These are phyloP conservation scores for Maconellicoccus hirsutus DNA, from an alignment of 1,140 invertebrate species.

Conservation along the genomic window DNA sequence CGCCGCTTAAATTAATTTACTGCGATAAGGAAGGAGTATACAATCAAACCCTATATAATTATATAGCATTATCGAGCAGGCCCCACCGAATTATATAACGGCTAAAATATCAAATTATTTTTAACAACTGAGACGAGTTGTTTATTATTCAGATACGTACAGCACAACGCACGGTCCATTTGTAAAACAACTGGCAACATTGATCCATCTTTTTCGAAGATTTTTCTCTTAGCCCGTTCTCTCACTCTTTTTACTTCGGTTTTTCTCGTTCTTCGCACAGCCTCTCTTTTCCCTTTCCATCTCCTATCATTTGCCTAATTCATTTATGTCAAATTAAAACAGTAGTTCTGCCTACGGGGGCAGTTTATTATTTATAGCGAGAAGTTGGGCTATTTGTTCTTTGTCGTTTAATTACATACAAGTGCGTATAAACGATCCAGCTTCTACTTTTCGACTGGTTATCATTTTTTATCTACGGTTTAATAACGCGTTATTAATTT, in stretches of 20 bases:
- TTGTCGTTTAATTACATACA: slow-evolving; percentile 4
- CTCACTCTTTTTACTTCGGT: too few species aligned
- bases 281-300: background rate
- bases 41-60: background rate
- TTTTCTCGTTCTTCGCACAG: background rate
- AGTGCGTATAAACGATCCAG: background rate
- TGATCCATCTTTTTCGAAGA: too few species aligned
- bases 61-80: background rate
- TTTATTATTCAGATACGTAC: background rate
- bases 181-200: slow-evolving; percentile 1
- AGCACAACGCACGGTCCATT: slow-evolving; percentile 1
- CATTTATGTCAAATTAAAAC: slow-evolving; percentile 9
- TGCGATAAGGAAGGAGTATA: background rate
- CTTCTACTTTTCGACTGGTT: slow-evolving; percentile 7
- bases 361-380: background rate
- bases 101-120: slow-evolving; percentile 5
- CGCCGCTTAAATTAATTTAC: slow-evolving; percentile 2
- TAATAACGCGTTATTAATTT: background rate
- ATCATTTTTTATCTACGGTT: background rate
- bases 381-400: slow-evolving; percentile 1
- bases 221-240: too few species aligned
- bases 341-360: background rate
- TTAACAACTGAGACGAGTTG: slow-evolving; percentile 7
- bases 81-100: slow-evolving; percentile 4
- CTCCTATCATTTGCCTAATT: slow-evolving; percentile 11